phyloP scores from a whole-genome alignment of 1,140 invertebrate species.

The Cydia amplana region DNA sequence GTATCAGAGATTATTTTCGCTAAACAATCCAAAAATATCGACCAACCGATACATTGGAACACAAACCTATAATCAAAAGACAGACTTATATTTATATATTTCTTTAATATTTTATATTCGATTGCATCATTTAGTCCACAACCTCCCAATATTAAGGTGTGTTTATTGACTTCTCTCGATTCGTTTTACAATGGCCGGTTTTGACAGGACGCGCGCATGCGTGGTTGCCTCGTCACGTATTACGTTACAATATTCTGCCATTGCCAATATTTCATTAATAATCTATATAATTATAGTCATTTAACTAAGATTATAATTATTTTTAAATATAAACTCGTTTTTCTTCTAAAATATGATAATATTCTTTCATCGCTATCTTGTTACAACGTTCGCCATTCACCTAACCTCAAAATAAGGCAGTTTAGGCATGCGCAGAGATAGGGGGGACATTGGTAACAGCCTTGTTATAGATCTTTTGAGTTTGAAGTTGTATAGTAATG shows the following conservation, averaged over 20 bases:
- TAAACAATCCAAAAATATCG: background rate
- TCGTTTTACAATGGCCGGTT: constrained; percentile 8
- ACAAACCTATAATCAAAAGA: background rate
- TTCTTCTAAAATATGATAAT: background rate
- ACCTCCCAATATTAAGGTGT: background rate
- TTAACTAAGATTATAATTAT: too few relatives aligned
- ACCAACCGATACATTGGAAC: background rate
- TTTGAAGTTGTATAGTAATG: constrained; percentile 1
- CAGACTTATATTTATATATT: background rate
- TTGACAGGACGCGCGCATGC: background rate
- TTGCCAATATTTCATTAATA: background rate
- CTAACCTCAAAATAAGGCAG: constrained; percentile 17
- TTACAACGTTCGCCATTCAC: background rate
- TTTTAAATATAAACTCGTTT: too few relatives aligned
- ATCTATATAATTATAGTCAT: too few relatives aligned
- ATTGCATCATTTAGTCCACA: constrained; percentile 1
- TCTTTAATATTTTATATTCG: background rate
- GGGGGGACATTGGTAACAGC: background rate
- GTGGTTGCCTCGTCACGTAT: background rate
- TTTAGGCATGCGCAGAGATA: constrained; percentile 18
- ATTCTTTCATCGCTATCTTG: background rate
- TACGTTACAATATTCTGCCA: background rate
- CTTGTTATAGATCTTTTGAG: constrained; percentile 19
- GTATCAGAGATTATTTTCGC: background rate
- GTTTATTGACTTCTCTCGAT: constrained; percentile 15